Conservation (phyloP, 2,888 invertebrate genomes). For the Syrista parreyssii region DNA sequence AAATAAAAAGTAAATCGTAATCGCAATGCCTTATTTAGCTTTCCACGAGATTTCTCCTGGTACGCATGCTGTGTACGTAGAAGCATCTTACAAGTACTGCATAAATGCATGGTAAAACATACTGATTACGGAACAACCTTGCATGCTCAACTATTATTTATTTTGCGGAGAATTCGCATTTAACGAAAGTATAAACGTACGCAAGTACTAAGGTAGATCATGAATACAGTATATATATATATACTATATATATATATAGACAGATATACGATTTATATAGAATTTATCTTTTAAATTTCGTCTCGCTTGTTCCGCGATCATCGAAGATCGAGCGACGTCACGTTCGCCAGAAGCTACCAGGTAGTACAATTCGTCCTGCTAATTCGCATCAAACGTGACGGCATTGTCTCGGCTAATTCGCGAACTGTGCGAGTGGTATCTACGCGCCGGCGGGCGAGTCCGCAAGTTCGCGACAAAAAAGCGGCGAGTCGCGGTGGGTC, state of each 20-base stretch:
- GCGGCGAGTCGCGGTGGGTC: slow-evolving; percentile 11
- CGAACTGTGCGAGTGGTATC: slow-evolving; percentile 11
- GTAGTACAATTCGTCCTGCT: slow-evolving; percentile 2
- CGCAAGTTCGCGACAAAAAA: slow-evolving; percentile 8
- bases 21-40: neutral
- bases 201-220: neutral
- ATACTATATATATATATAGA: too few species aligned
- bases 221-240: neutral
- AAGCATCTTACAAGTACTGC: neutral
- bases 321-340: neutral
- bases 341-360: neutral
- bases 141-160: neutral
- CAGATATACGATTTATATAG: neutral
- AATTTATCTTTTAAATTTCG: neutral
- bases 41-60: neutral
- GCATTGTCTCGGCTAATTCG: slow-evolving; percentile 18
- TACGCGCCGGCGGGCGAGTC: slow-evolving; percentile 1
- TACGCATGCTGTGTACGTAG: neutral
- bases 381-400: neutral
- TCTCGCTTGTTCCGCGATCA: neutral
- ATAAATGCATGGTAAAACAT: neutral
- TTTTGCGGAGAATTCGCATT: neutral
- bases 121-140: neutral
- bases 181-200: neutral
- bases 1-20: neutral